phyloP scores from a whole-genome alignment of 1,140 invertebrate genomes.

The Ctenoplectra terminalis region DNA sequence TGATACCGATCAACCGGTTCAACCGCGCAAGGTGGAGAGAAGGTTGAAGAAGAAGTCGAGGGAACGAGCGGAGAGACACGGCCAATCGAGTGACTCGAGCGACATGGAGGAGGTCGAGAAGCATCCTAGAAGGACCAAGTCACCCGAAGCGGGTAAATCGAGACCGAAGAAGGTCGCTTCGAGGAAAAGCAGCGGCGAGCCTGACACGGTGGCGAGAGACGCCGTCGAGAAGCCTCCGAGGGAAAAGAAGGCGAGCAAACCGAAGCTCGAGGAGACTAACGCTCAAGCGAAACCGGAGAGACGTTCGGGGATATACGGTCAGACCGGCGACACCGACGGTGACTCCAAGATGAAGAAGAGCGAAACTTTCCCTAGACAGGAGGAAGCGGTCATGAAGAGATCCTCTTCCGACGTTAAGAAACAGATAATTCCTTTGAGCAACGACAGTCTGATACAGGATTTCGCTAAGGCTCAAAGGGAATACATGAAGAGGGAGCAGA shows the following conservation, averaged over 20 bases:
- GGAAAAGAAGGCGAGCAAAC: slow-evolving; percentile 56
- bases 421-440: slow-evolving; percentile 78
- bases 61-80: slow-evolving; percentile 59
- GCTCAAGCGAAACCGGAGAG: slow-evolving; percentile 2
- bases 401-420: slow-evolving; percentile 68
- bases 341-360: slow-evolving; percentile 59
- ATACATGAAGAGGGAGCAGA: slow-evolving; percentile 70
- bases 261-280: slow-evolving; percentile 31
- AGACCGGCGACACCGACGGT: slow-evolving; percentile 41
- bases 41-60: slow-evolving; percentile 59
- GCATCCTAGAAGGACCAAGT: slow-evolving; percentile 63
- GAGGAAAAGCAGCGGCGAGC: slow-evolving; percentile 18
- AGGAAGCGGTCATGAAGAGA: slow-evolving; percentile 19
- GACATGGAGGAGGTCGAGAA: slow-evolving; percentile 67
- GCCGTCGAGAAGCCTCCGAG: slow-evolving; percentile 15
- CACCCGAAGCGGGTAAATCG: slow-evolving; percentile 61
- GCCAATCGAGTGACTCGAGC: slow-evolving; percentile 69
- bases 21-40: slow-evolving; percentile 43
- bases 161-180: slow-evolving; percentile 41
- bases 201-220: slow-evolving; percentile 42
- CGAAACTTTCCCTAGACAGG: slow-evolving; percentile 49
- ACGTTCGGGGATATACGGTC: neutral
- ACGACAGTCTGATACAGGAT: slow-evolving; percentile 77
- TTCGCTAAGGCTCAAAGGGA: slow-evolving; percentile 75
- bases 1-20: slow-evolving; percentile 2